Base-by-base conservation (phyloP, 1,140 invertebrate genomes). In the Monomorium pharaonis region DNA sequence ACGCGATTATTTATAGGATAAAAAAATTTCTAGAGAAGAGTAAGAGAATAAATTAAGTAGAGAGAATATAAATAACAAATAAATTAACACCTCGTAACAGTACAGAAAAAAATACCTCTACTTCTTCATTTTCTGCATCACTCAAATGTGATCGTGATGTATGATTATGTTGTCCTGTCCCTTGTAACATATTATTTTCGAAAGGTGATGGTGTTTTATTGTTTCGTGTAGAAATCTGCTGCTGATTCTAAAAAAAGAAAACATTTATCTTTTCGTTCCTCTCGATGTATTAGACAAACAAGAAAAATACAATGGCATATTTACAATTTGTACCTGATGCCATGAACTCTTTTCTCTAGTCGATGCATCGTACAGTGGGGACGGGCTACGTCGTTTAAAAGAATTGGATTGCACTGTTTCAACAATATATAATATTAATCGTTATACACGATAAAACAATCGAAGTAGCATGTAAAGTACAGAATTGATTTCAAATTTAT, bases 171-270 rank as follows among this genome's bases (percentile, higher is more conserved):
- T 94, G 94, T 33, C 69, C 87, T 21, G 89, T 86, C 6, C 87
- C 54, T 70, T 88, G 92, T 37, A 93, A 72, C 4, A 75, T 56
- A 47, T 30, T 75, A 51, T 76, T 92, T 85, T 94, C 93, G 74
- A 94, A 95, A 12, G 95, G 95, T 18, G 95, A 95, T 12, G 94
- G 94, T 12, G 95, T 95, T 86, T 94, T 92, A 12, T 91, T 89
- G 63, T 86, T 93, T 60, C 91, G 90, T 27, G 90, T 80, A 60
- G 91, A 84, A 60, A 88, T 89, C 2, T 87, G 78, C 70, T 92
- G 92, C 75, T 94, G 92, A 65, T 85, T 92, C 90, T 92, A 54
- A 60, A 88, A 85, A 56, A 87, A 85, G 84, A 33, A 49, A 77
- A 83, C 42, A 63, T 62, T 16, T 58, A 67, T 70, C 3, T 33